Conservation (phyloP, 2,888 invertebrate species). For the Sylvicola cinctus region DNA sequence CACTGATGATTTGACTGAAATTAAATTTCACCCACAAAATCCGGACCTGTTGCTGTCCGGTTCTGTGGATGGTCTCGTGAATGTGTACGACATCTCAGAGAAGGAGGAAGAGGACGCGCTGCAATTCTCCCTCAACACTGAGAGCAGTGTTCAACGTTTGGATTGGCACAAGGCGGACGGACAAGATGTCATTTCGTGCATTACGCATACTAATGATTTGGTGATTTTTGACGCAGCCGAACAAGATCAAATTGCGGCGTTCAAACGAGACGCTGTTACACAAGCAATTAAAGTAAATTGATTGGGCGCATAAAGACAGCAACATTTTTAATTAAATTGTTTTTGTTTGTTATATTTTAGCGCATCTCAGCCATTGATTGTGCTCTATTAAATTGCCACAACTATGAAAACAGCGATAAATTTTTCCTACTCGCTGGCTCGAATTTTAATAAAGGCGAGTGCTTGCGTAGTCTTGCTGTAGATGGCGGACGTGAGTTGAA, state of each 20-base stretch:
- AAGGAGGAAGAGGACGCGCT: conserved; percentile 62
- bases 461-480: conserved; percentile 28
- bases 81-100: conserved; percentile 59
- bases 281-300: conserved; percentile 26
- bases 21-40: conserved; percentile 49
- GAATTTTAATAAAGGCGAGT: conserved; percentile 31
- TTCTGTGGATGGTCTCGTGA: conserved; percentile 67
- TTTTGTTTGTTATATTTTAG: conserved; percentile 6
- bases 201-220: conserved; percentile 50
- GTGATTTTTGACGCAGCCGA: conserved; percentile 44
- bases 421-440: conserved; percentile 44
- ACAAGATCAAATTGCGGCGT: conserved; percentile 35
- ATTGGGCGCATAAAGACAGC: not conserved
- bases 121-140: conserved; percentile 51
- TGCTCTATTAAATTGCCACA: conserved; percentile 41
- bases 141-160: conserved; percentile 48
- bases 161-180: conserved; percentile 29
- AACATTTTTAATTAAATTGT: not conserved
- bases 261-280: conserved; percentile 36
- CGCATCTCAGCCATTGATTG: conserved; percentile 37
- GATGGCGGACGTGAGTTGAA: conserved; percentile 29
- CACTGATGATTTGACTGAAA: conserved; percentile 56
- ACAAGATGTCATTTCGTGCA: conserved; percentile 34
- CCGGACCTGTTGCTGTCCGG: conserved; percentile 49
- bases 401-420: conserved; percentile 22